Evolutionary conservation across 2,113 vertebrate species (phyloP).

Genomic region (Tenrec ecaudatus): DNA sequence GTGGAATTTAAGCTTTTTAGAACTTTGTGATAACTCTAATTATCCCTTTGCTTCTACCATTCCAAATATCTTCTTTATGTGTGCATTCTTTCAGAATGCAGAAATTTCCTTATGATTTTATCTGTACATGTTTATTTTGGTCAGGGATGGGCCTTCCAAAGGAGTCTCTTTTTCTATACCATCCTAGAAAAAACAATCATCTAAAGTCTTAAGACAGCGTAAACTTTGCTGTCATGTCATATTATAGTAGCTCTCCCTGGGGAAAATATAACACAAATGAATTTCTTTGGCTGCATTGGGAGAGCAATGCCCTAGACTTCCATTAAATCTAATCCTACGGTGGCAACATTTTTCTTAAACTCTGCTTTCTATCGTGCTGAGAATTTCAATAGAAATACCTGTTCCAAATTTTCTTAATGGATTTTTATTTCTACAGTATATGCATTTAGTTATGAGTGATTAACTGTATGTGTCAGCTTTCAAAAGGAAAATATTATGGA

Average conservation of each 20-base stretch:
- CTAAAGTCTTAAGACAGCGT: too few relatives aligned
- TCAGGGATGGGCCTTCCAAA: background rate
- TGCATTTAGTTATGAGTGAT: slow-evolving; percentile 57
- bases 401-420: slow-evolving; percentile 71
- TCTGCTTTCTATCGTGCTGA: slow-evolving; percentile 51
- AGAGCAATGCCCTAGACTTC: background rate
- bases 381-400: slow-evolving; percentile 67
- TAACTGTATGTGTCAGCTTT: slow-evolving; percentile 47
- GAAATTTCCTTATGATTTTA: background rate
- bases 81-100: background rate
- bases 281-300: slow-evolving; percentile 38
- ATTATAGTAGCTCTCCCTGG: slow-evolving; percentile 25
- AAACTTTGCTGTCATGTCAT: slow-evolving; percentile 29
- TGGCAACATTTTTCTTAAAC: background rate
- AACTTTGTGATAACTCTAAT: background rate
- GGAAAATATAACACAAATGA: slow-evolving; percentile 38
- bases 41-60: background rate
- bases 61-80: background rate
- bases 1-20: background rate
- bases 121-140: background rate
- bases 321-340: slow-evolving; percentile 45
- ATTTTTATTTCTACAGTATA: slow-evolving; percentile 41
- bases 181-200: background rate
- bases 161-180: slow-evolving; percentile 7
- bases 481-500: slow-evolving; percentile 36